Base-by-base conservation (phyloP, 1,140 invertebrate species). In the Nylanderia fulva region DNA sequence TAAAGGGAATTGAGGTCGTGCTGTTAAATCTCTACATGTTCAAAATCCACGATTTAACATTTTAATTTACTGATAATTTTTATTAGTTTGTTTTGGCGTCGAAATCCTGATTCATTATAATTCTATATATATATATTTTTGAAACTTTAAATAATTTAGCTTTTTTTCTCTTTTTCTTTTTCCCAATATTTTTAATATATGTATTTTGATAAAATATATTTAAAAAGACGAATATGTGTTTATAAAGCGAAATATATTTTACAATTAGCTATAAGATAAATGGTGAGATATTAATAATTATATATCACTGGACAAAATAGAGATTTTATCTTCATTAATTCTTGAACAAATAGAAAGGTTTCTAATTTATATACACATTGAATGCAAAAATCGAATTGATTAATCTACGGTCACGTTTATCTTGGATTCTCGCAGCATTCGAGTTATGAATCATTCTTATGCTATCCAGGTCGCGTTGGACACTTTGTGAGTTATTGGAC, bases 371-470 rank as follows among this genome's bases (percentile, higher is more conserved):
- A 54, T 45, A 21, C 18, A 6, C 36, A 39, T 68, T 56, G n/a
- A 33, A n/a, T n/a, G 27, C 7, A 72, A 71, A 77, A 80, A 56
- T 69, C 33, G 36, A 21, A 13, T 71, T 1, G 64, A 80, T 80
- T 56, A 80, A 71, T 71, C 24, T 36, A 68, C n/a, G 36, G 69
- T 71, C 21, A 36, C 48, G 21, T 56, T 72, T 72, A 36, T 79
- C 75, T 79, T 24, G 60, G 48, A 79, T 58, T 7, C 45, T 48
- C 45, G 13, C 42, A 13, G 45, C 45, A 48, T 48, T 48, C 4
- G 45, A 48, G 52, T 82, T 72, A 82, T 82, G 71, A 82, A 71
- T 82, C 77, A 82, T 72, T 68, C n/a, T 1, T 33, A 3, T 36
- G 66, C 13, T 71, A 72, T 82, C 36, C 36, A 82, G 77, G 77